Base-by-base conservation (phyloP, 2,797 vertebrate species). In the Dromococcyx pavoninus region DNA sequence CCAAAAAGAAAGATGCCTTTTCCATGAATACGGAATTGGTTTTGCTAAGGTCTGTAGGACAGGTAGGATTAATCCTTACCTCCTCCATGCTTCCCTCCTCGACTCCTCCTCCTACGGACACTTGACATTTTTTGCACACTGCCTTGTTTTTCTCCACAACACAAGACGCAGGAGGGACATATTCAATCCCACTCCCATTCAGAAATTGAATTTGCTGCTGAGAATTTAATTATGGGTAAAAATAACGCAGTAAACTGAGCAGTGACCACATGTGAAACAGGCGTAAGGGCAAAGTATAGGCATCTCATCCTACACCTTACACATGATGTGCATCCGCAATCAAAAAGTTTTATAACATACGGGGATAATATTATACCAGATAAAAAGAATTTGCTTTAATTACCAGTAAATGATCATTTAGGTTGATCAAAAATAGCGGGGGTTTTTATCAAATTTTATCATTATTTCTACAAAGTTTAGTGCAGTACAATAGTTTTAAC, bases 181-280 rank as follows among this genome's bases (percentile, higher is more conserved):
- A 8, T 30, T 70, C 79, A 81, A 35, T 21, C 19, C n/a, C n/a
- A 66, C 41, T 61, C 9, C 24, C 54, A 62, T 46, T 86, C 58
- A 78, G 54, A 89, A 94, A 93, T 8, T 65, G 35, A 89, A 89
- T 88, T 78, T 92, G 72, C 39, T 81, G 43, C 43, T 73, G 51
- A 81, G 43, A 88, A 91, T 73, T 79, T 81, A 89, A 69, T 81
- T 81, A 81, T 14, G 57, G 62, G 69, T 10, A 84, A 43, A 92
- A 69, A 54, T n/a, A 92, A 48, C 0, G 0, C 43, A 86, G 65
- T 48, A 91, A 77, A 88, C 43, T 33, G 39, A 74, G 85, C 79
- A 62, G 37, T 19, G 24, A 81, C 62, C 84, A 44, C 35, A 71
- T 25, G 18, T 61, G 61, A 91, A 70, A 57, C 4, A 10, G 48